A percentile compares a stretch with the other conserved stretches of the same genome.
Conservation (phyloP, 2,113 vertebrate genomes). For the Vicugna pacos region DNA sequence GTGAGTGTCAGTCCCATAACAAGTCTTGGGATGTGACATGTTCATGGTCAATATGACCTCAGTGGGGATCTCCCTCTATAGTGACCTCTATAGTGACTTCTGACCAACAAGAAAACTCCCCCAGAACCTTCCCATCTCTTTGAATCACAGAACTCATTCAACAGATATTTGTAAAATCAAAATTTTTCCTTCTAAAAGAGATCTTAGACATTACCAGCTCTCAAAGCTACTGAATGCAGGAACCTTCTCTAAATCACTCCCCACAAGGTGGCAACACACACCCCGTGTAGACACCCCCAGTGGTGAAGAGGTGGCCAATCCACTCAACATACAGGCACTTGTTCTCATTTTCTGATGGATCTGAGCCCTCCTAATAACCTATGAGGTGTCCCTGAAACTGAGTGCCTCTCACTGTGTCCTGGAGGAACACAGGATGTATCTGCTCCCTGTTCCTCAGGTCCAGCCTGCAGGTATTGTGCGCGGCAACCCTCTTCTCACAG, state of each 20-base stretch:
- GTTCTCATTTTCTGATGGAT: not conserved
- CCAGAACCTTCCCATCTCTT: not conserved
- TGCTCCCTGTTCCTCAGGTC: not conserved
- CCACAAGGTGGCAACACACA: not conserved
- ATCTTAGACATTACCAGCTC: not conserved
- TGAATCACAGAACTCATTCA: not conserved
- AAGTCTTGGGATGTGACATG: not conserved
- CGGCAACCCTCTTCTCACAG: not conserved
- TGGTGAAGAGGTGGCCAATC: not conserved
- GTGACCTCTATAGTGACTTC: not conserved
- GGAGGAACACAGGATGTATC: not conserved
- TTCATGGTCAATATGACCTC: not conserved
- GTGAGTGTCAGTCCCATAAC: constrained; percentile 82
- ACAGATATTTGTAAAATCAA: not conserved
- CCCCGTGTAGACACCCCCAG: not conserved
- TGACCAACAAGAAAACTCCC: not conserved
- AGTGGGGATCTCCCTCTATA: fast-evolving
- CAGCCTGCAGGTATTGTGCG: not conserved
- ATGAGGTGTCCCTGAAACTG: not conserved
- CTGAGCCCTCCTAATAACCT: not conserved
- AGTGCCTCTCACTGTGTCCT: not conserved
- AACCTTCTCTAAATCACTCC: not conserved
- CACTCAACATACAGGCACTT: not conserved
- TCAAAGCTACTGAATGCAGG: not conserved
- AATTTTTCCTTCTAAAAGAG: not conserved